These are phyloP conservation scores for Protodeltote pygarga DNA, from an alignment of 2,888 invertebrate species.

Conservation along the genomic window DNA sequence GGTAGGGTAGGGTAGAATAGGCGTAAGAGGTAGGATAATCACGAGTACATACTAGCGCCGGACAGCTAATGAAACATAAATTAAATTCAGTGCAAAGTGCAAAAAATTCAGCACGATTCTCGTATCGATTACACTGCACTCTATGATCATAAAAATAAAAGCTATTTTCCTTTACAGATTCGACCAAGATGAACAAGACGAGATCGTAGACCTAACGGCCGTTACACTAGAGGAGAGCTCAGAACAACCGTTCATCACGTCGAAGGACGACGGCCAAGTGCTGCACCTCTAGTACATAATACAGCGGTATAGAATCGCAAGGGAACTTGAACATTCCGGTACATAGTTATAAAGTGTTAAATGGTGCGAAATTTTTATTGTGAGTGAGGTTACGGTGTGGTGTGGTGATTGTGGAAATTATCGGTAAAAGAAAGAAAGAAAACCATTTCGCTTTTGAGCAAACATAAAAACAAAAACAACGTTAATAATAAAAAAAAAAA, in stretches of 20 bases:
- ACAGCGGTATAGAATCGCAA: slow-evolving; percentile 43
- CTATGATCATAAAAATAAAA: not conserved
- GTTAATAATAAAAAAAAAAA: too few species aligned
- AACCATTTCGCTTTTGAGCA: too few species aligned
- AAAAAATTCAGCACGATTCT: not conserved
- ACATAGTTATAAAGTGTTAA: not conserved
- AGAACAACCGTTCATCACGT: slow-evolving; percentile 63
- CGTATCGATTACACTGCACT: not conserved
- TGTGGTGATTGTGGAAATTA: not conserved
- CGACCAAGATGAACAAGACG: slow-evolving; percentile 92
- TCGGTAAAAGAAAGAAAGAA: too few species aligned
- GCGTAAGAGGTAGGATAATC: too few species aligned
- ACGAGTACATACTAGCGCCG: too few species aligned
- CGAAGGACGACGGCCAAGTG: slow-evolving; percentile 82
- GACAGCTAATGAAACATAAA: too few species aligned
- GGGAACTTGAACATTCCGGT: slow-evolving; percentile 12
- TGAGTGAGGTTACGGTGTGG: slow-evolving; percentile 1
- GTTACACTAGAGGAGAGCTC: slow-evolving; percentile 86
- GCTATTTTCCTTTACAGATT: slow-evolving; percentile 60
- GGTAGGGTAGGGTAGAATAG: too few species aligned
- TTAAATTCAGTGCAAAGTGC: too few species aligned
- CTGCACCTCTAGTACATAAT: slow-evolving; percentile 82
- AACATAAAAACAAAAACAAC: too few species aligned
- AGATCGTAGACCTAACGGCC: slow-evolving; percentile 95
- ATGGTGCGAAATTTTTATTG: slow-evolving; percentile 16